These are phyloP conservation scores for Cheirogaleus major DNA, from an alignment of 2,797 vertebrate species.

Conservation along the genomic window DNA sequence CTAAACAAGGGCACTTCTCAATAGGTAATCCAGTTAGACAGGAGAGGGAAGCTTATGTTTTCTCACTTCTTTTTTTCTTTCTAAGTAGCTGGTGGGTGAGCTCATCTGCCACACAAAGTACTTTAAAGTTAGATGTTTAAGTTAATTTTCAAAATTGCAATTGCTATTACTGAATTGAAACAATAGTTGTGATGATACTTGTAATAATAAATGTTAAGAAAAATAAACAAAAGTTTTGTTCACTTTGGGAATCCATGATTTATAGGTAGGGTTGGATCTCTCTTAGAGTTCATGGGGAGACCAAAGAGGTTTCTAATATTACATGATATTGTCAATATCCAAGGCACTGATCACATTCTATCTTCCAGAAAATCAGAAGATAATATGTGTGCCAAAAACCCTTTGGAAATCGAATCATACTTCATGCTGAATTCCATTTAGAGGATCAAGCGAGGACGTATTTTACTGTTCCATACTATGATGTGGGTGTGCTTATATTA, in stretches of 20 bases:
- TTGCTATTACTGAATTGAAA: slow-evolving; percentile 6
- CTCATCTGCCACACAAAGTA: not conserved
- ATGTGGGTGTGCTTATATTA: slow-evolving; percentile 56
- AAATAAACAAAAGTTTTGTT: slow-evolving; percentile 22
- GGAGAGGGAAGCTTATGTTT: not conserved
- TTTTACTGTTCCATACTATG: slow-evolving; percentile 1
- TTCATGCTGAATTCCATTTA: slow-evolving; percentile 12
- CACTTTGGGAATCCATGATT: not conserved
- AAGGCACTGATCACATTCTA: not conserved
- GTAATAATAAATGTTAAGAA: slow-evolving; percentile 2
- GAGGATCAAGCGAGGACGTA: not conserved
- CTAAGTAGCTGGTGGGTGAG: not conserved
- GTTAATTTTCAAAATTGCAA: slow-evolving; percentile 34
- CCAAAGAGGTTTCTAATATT: not conserved
- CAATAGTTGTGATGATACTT: slow-evolving; percentile 22
- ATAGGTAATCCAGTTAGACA: not conserved
- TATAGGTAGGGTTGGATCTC: not conserved
- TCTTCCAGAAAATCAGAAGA: not conserved
- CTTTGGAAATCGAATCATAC: not conserved
- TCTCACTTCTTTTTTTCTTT: not conserved
- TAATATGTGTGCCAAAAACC: not conserved
- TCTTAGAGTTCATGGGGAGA: not conserved
- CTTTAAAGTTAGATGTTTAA: slow-evolving; percentile 41
- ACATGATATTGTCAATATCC: not conserved
- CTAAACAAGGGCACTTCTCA: not conserved